Conservation (phyloP, 2,888 invertebrate species). For the Minunthozetes semirufus region DNA sequence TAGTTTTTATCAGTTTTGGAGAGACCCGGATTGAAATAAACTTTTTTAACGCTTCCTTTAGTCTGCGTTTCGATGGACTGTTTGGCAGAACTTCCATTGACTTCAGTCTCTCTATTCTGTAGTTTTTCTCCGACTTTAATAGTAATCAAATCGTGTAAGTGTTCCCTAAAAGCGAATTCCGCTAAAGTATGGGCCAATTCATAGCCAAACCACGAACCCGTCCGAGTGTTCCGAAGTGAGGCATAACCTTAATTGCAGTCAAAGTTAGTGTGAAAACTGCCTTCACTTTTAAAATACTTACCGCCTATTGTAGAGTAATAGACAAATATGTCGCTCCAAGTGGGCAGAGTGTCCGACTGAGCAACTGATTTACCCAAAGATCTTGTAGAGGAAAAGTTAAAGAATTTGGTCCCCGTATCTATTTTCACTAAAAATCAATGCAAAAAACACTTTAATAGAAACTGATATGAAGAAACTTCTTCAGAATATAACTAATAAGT, state of each 20-base stretch:
- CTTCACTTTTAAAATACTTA: not conserved
- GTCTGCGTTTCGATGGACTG: constrained; percentile 39
- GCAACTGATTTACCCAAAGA: not conserved
- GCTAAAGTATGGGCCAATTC: constrained; percentile 30
- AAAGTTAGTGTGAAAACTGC: too few relatives aligned
- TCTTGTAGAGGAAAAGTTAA: too few relatives aligned
- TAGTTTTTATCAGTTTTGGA: not conserved
- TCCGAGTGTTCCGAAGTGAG: constrained; percentile 34
- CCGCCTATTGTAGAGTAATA: constrained; percentile 13
- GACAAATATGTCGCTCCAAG: constrained; percentile 22
- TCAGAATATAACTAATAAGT: too few relatives aligned
- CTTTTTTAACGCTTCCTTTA: constrained; percentile 38
- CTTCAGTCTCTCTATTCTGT: not conserved
- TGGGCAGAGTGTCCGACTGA: not conserved
- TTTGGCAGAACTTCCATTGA: constrained; percentile 31
- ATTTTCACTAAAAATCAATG: too few relatives aligned
- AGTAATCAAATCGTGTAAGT: constrained; percentile 20
- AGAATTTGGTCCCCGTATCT: too few relatives aligned
- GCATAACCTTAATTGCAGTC: constrained; percentile 29
- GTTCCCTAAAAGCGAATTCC: constrained; percentile 30
- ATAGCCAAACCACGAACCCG: constrained; percentile 39
- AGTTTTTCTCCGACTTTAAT: not conserved
- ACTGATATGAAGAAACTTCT: too few relatives aligned
- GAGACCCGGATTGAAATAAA: constrained; percentile 41
- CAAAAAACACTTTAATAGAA: too few relatives aligned